Conservation (phyloP, 37 sponge, comb jelly and placozoan species). For the Bolinopsis microptera region DNA sequence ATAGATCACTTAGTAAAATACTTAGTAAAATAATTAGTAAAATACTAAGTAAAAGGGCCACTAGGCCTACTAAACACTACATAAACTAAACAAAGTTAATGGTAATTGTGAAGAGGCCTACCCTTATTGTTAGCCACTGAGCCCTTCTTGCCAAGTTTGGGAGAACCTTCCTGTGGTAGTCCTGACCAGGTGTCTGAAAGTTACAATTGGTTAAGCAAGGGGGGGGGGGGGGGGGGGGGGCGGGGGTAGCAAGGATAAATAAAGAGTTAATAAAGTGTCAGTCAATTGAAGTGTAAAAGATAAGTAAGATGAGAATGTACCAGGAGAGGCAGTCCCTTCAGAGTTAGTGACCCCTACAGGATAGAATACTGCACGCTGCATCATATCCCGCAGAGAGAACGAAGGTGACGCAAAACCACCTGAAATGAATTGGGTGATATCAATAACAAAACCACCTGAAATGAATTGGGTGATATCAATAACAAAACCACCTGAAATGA, state of each 20-base stretch:
- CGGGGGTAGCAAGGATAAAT: no score
- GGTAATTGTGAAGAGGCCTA: no score
- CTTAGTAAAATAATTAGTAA: background rate
- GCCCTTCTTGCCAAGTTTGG: background rate
- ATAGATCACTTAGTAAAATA: no score
- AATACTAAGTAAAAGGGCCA: no score
- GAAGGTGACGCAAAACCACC: conserved; percentile 42
- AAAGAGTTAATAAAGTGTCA: no score
- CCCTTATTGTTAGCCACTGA: conserved; percentile 29
- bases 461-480: no score
- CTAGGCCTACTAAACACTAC: no score
- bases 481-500: no score
- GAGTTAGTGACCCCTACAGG: background rate
- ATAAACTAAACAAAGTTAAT: background rate
- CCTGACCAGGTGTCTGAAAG: background rate
- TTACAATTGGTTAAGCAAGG: background rate
- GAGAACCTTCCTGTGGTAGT: background rate
- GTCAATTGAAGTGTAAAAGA: no score
- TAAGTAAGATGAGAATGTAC: no score
- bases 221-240: background rate
- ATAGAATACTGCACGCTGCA: conserved; percentile 43
- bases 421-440: background rate
- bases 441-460: no score
- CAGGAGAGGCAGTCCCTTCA: background rate
- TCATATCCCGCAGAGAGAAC: conserved; percentile 18